Evolutionary conservation across 2,888 invertebrate species (phyloP).

Genomic region (Euphydryas editha): DNA sequence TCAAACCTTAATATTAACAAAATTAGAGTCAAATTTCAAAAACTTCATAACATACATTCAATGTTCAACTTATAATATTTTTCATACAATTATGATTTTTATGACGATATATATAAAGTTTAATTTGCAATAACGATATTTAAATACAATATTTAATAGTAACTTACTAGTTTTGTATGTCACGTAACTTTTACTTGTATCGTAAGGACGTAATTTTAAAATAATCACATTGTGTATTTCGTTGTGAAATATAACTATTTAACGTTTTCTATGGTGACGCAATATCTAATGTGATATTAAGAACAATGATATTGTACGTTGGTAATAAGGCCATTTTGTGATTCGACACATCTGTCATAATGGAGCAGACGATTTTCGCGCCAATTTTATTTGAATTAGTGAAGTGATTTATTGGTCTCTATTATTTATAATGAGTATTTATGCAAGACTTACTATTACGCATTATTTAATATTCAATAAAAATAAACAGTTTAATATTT

Average conservation of each 20-base stretch:
- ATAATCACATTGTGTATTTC: background rate
- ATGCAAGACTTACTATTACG: background rate
- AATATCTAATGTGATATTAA: too few relatives aligned
- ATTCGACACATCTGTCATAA: constrained; percentile 44
- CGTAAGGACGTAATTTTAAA: constrained; percentile 3
- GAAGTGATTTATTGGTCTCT: background rate
- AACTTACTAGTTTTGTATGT: constrained; percentile 5
- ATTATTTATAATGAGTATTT: background rate
- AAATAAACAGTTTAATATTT: too few relatives aligned
- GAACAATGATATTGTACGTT: too few relatives aligned
- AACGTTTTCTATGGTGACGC: too few relatives aligned
- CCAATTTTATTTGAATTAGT: constrained; percentile 24
- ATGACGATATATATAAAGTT: background rate
- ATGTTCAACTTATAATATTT: background rate
- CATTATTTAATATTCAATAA: background rate
- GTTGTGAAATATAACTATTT: too few relatives aligned
- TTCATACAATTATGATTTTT: constrained; percentile 7
- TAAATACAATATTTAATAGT: constrained; percentile 1
- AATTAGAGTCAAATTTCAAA: background rate
- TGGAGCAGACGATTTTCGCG: constrained; percentile 36
- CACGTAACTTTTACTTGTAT: constrained; percentile 9
- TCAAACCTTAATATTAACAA: constrained; percentile 19
- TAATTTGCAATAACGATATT: constrained; percentile 1
- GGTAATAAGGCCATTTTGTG: constrained; percentile 42
- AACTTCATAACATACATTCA: background rate